A percentile compares a stretch with the other conserved stretches of the same genome.
These are phyloP conservation scores for Coptotermes formosanus DNA, from an alignment of 1,140 invertebrate species.

Conservation along the genomic window DNA sequence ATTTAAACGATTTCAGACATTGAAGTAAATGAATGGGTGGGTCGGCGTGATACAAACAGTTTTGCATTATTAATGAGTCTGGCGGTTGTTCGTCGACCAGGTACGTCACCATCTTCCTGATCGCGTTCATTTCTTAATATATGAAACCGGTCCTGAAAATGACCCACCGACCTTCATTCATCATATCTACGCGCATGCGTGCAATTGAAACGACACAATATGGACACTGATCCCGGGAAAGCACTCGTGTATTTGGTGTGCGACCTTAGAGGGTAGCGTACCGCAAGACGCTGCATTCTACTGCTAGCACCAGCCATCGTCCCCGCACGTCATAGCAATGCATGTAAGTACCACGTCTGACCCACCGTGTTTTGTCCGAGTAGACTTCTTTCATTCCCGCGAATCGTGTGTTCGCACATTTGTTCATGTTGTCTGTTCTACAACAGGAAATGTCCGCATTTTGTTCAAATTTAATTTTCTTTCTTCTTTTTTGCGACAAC, in stretches of 20 bases:
- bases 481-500: no score
- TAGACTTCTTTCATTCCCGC: not conserved
- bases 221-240: not conserved
- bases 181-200: not conserved
- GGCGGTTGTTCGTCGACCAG: not conserved
- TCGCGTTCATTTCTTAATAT: constrained; percentile 1
- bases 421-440: no score
- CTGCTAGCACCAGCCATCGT: not conserved
- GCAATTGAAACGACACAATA: not conserved
- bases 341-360: not conserved
- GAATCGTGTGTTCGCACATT: no score
- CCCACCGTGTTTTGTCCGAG: no score
- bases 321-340: not conserved
- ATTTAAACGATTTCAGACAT: not conserved
- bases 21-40: not conserved
- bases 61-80: not conserved
- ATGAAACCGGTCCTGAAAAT: constrained; percentile 15
- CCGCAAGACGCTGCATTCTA: not conserved
- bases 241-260: not conserved
- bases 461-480: no score
- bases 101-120: not conserved
- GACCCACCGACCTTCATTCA: not conserved
- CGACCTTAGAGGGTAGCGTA: not conserved
- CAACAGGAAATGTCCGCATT: no score
- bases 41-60: not conserved